Evolutionary conservation across 2,113 vertebrate genomes (phyloP).

Genomic region (Pipa parva): DNA sequence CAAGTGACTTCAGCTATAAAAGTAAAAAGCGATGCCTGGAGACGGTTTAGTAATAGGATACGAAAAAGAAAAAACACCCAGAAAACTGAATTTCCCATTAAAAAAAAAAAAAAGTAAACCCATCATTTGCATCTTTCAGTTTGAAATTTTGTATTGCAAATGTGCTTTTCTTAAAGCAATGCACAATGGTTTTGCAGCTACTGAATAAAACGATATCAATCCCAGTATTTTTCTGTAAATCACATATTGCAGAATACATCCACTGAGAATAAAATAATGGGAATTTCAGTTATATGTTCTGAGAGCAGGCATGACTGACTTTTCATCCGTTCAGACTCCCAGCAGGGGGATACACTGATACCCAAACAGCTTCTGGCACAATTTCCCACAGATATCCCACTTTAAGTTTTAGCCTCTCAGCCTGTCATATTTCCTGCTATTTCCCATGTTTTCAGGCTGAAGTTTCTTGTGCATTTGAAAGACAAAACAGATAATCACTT

Average conservation of each 20-base stretch:
- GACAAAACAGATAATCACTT: not conserved
- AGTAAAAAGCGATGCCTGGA: no score
- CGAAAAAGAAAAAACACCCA: no score
- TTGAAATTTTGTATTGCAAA: no score
- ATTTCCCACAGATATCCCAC: not conserved
- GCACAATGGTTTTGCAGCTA: no score
- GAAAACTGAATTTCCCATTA: no score
- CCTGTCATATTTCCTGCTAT: not conserved
- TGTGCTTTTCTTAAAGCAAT: no score
- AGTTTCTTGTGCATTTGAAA: not conserved
- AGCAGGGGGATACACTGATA: not conserved
- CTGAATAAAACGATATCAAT: not conserved
- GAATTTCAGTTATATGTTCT: not conserved
- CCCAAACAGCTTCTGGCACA: not conserved
- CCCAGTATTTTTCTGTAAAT: not conserved
- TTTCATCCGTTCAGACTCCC: not conserved
- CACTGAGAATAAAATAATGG: not conserved
- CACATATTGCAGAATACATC: not conserved
- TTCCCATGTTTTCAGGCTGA: not conserved
- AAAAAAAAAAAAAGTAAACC: no score
- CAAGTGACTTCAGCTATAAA: no score
- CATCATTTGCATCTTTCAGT: no score
- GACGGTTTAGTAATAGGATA: no score
- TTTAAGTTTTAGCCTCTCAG: not conserved
- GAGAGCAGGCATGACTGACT: not conserved